Evolutionary conservation across 2,797 vertebrate genomes (phyloP), one percentile per base, ranked within the genome.

Genomic region (Pygocentrus nattereri): DNA sequence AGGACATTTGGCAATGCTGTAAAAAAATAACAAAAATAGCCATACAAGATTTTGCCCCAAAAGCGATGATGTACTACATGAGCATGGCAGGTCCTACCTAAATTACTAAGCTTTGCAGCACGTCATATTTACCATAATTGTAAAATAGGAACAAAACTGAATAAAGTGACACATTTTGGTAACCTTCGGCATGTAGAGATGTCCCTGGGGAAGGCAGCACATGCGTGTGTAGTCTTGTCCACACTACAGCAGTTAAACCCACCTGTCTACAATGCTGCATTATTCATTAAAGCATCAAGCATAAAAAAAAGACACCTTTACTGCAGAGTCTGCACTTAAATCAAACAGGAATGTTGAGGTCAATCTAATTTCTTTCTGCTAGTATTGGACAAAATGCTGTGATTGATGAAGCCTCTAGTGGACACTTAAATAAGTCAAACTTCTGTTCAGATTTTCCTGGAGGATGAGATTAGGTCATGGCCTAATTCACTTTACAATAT

Each of bases 401-500:
- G 54, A 70, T 21, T 50, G 31, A 76, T 71, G 74, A 81, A 70
- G 30, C 19, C 31, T 54, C 41, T 49, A 34, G 34, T 38, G 25
- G 31, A 56, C 6, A 1, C 50, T 31, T 38, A 56, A 21, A 59
- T 78, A 68, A 38, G 56, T 78, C 52, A 68, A 11, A 11, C 61
- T 23, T 44, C 50, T 44, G 34, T 38, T 71, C 12, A 10, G 23
- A 67, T 15, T 5, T 58, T 78, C 25, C 41, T 74, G 76, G 52
- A 41, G 76, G 81, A 68, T 41, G 23, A 68, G 13, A 68, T 65
- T 69, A 59, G 76, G 70, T 61, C 69, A 27, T 7, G 6, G 68
- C 11, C 44, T 58, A 49, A 82, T 76, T 72, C 47, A 54, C 67
- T 72, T 71, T 76, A 72, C 44, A 47, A 7, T 49, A 47, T 72